These are phyloP conservation scores for Tokudaia muenninki DNA, from an alignment of 2,797 vertebrate species.

Conservation along the genomic window DNA sequence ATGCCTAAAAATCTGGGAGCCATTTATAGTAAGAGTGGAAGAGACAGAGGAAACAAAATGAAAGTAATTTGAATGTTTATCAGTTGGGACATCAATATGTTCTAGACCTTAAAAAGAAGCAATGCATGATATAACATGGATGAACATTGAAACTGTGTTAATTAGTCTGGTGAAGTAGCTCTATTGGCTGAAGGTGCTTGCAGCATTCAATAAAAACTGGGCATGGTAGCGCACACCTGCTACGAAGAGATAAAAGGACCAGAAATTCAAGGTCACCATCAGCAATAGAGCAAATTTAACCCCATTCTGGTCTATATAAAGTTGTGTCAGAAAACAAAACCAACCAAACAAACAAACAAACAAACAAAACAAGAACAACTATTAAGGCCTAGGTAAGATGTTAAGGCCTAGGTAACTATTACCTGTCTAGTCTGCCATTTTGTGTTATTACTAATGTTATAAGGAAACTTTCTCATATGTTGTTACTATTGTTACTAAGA, in stretches of 20 bases:
- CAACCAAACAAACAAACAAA: not conserved
- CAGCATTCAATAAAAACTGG: not conserved
- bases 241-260: not conserved
- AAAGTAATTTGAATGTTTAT: not conserved
- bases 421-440: too few relatives aligned
- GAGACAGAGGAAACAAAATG: not conserved
- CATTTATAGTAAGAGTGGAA: not conserved
- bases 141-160: not conserved
- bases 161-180: not conserved
- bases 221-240: not conserved
- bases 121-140: too few relatives aligned
- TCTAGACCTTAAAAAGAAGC: not conserved
- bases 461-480: too few relatives aligned
- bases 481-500: too few relatives aligned
- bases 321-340: not conserved
- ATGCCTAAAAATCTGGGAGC: not conserved
- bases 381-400: too few relatives aligned
- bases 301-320: too few relatives aligned
- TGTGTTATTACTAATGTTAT: too few relatives aligned
- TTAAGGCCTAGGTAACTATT: too few relatives aligned
- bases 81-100: not conserved
- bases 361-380: not conserved
- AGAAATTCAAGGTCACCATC: not conserved
- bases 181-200: not conserved
- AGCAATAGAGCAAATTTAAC: too few relatives aligned